phyloP scores from a whole-genome alignment of 2,797 vertebrate species.

The Oophaga sylvatica region DNA sequence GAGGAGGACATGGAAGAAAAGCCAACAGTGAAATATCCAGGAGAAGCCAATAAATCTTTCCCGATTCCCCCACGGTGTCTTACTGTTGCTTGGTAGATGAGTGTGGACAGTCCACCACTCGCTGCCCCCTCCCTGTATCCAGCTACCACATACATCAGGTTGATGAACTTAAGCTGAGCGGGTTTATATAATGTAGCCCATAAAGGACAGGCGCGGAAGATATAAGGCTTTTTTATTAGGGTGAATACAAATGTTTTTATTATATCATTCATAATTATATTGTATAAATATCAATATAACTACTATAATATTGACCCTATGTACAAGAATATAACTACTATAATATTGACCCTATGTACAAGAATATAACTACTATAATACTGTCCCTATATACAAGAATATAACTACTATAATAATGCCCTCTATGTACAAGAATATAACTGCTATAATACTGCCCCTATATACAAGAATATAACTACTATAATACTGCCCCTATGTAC shows the following conservation, averaged over 20 bases:
- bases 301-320: neutral
- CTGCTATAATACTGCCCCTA: too few species aligned
- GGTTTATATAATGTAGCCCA: neutral
- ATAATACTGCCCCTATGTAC: neutral
- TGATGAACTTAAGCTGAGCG: neutral
- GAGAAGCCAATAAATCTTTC: conserved; percentile 50
- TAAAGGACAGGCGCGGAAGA: neutral
- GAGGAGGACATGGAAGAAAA: conserved; percentile 30
- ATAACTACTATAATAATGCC: too few species aligned
- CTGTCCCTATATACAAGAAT: too few species aligned
- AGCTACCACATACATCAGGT: conserved; percentile 22
- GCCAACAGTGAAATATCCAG: conserved; percentile 27
- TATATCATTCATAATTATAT: neutral
- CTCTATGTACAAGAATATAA: too few species aligned
- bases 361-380: neutral
- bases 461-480: too few species aligned
- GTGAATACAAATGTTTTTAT: neutral
- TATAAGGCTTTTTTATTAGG: neutral
- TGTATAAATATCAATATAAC: neutral
- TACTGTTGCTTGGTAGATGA: conserved; percentile 17
- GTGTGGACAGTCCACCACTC: neutral
- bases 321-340: conserved; percentile 10
- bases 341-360: neutral
- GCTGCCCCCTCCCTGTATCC: neutral
- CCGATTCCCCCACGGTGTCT: conserved; percentile 13